Percentiles rank a stretch among this genome's conserved stretches.
Evolutionary conservation across 2,113 vertebrate species (phyloP).

Genomic region (Phyllostomus hastatus): DNA sequence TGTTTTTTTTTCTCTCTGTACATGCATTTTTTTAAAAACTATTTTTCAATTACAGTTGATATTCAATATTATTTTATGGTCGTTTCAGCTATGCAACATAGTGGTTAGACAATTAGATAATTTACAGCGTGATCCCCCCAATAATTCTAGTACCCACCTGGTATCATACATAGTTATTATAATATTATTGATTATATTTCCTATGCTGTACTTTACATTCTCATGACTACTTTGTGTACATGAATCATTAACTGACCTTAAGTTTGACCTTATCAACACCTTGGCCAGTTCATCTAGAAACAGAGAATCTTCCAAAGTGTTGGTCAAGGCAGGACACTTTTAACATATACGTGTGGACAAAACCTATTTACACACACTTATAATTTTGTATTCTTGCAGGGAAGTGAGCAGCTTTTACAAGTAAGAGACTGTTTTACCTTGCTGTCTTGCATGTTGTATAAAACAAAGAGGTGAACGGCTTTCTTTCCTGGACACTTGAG

Average conservation of each 20-base stretch:
- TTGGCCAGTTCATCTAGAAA: background rate
- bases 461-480: background rate
- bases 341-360: background rate
- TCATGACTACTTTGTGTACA: background rate
- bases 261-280: background rate
- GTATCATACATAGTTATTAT: background rate
- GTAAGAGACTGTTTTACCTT: background rate
- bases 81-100: background rate
- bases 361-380: background rate
- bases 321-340: background rate
- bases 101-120: background rate
- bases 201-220: background rate
- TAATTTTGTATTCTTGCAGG: background rate
- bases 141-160: background rate
- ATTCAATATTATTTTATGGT: background rate
- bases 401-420: background rate
- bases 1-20: background rate
- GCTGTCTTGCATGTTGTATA: background rate
- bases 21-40: background rate
- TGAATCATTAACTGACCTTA: background rate
- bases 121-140: background rate
- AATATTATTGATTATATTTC: background rate
- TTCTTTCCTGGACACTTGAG: background rate
- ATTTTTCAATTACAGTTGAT: background rate
- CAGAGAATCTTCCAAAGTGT: background rate